Conservation (phyloP, 2,888 invertebrate genomes). For the Torymus auratus region DNA sequence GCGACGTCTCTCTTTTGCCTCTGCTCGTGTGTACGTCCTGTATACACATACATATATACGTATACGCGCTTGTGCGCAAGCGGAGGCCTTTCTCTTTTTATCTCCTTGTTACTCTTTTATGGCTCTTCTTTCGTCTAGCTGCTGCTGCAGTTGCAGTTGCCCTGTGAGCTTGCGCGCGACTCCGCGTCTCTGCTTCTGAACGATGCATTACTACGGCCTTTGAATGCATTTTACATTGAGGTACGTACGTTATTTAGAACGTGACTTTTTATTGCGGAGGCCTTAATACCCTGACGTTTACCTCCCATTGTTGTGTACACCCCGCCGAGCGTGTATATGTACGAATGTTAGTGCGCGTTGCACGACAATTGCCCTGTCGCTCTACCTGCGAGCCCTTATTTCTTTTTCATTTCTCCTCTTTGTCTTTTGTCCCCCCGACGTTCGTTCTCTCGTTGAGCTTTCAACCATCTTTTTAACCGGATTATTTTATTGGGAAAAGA, state of each 20-base stretch:
- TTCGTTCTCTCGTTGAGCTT: slow-evolving; percentile 17
- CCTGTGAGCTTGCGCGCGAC: slow-evolving; percentile 2
- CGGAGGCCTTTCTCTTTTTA: slow-evolving; percentile 51
- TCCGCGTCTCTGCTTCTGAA: slow-evolving; percentile 38
- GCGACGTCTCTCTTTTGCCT: neutral
- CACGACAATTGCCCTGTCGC: slow-evolving; percentile 55
- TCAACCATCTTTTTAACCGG: slow-evolving; percentile 38
- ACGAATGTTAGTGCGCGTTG: neutral
- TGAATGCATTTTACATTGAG: slow-evolving; percentile 59
- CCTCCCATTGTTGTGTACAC: slow-evolving; percentile 16
- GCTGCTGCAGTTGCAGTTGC: too few species aligned
- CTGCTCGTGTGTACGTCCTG: neutral
- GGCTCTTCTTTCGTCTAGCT: slow-evolving; percentile 52
- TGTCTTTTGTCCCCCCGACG: neutral
- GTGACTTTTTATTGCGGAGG: slow-evolving; percentile 57
- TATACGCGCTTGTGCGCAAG: neutral
- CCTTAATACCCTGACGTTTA: slow-evolving; percentile 55
- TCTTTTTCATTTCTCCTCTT: slow-evolving; percentile 22
- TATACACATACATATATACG: neutral
- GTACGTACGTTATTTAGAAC: slow-evolving; percentile 58
- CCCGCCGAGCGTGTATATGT: neutral
- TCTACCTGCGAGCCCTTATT: slow-evolving; percentile 7
- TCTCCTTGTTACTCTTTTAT: slow-evolving; percentile 58
- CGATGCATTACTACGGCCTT: slow-evolving; percentile 57
- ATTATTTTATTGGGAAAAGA: slow-evolving; percentile 39